A percentile compares a stretch with the other conserved stretches of the same genome.
These are phyloP conservation scores for Acanthornis magna DNA, from an alignment of 2,797 vertebrate species.

Conservation along the genomic window DNA sequence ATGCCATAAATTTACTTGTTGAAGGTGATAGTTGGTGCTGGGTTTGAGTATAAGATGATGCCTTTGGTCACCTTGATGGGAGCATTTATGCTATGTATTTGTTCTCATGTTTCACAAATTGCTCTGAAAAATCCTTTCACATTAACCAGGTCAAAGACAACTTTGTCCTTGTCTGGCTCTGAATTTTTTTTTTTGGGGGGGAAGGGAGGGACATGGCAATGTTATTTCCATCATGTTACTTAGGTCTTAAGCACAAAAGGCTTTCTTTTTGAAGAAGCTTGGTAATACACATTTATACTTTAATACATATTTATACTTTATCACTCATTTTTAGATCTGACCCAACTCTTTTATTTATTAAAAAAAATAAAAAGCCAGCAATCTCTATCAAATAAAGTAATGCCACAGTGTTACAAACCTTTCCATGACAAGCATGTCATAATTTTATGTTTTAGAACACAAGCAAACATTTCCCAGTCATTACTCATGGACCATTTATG, in stretches of 20 bases:
- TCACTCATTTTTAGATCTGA: background rate
- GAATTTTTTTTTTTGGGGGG: fast-evolving
- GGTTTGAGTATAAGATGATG: background rate
- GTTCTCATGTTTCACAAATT: background rate
- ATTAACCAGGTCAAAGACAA: background rate
- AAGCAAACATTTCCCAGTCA: background rate
- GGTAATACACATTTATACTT: background rate
- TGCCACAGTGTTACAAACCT: background rate
- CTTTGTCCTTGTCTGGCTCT: background rate
- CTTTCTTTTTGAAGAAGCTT: background rate
- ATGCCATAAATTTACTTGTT: background rate
- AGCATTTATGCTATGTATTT: background rate
- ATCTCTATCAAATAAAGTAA: background rate
- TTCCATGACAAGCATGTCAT: background rate
- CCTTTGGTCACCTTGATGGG: background rate
- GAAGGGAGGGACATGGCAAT: fast-evolving
- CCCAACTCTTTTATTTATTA: background rate
- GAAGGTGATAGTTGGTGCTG: background rate
- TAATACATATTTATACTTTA: background rate
- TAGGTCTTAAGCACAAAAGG: background rate
- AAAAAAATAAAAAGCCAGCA: background rate
- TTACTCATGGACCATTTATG: background rate
- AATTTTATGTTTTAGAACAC: background rate
- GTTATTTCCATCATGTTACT: background rate
- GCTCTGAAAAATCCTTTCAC: background rate